Base-by-base conservation (phyloP, 1,140 invertebrate genomes). In the Parasteatoda tepidariorum region DNA sequence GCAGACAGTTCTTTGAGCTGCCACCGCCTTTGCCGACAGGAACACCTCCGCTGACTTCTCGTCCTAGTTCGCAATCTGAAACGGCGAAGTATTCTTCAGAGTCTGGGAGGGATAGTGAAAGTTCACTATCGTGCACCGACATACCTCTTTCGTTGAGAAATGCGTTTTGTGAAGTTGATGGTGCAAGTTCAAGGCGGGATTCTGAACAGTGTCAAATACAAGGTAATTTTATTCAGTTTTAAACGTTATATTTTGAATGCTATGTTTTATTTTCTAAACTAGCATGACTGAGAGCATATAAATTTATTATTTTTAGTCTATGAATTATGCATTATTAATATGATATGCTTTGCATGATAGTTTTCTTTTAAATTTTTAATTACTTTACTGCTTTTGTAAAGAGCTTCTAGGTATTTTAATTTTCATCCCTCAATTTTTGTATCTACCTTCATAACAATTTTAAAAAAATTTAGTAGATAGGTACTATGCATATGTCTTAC, bases 1-100 rank as follows among this genome's bases (percentile, higher is more conserved):
- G 86, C 73, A 30, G 85, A 11, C 86, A 87, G 70, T 87, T 87
- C 57, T 87, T 87, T 66, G 85, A 85, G 13, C 18, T 76, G 7
- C 85, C 85, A 9, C 66, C 83, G 6, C 70, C 66, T 13, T 6
- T 30, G 0, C 31, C 67, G 24, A 13, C 54, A 9, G 55, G 26
- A 3, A 61, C 66, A 18, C 62, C 76, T 18, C 76, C 76, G 2
- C 41, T 48, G 3, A 55, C 73, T 18, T 67, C 31, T 34, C 64
- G 18, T 41, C 55, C 55, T 22, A 75, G 55, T 34, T n/a, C 31
- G 2, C 41, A 54, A 33, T 30, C 22, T 71, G 68, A 48, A 3
- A 26, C 28, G 15, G 68, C 15, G 3, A 54, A 26, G 31, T 67
- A 26, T 11, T 34, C 33, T 18, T 59, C 62, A 11, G 68, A 55